Evolutionary conservation across 2,113 vertebrate genomes (phyloP), one percentile per base, ranked within the genome.

Genomic region (Sinocyclocheilus grahami): DNA sequence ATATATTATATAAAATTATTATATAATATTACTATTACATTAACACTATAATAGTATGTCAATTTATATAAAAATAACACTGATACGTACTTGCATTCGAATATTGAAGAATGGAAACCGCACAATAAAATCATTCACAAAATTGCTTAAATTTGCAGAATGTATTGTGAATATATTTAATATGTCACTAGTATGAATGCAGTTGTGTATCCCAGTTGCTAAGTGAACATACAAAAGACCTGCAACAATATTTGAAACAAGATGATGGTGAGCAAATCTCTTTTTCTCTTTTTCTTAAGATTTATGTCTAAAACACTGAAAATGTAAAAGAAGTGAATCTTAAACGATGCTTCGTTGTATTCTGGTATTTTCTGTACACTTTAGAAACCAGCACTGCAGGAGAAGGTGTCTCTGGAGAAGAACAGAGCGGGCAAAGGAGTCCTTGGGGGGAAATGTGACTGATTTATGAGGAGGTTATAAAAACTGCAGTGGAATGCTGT

Each of bases 401-500:
- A 48, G 46, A 11, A 10, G 42, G 42, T 9, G 42, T 46, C 10
- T 46, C 42, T 46, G 42, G 42, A 33, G 75, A n/a, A 60, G 30
- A 84, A 51, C 22, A 16, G 42, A 67, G 46, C 18, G 51, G 39
- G 71, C 10, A 11, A 51, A 60, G 39, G 18, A 60, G 53, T 55
- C 33, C 72, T 51, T 85, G 72, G 77, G 53, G 55, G 60, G 22
- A 22, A 51, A 77, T 60, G 27, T 37, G 80, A 65, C n/a, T 46
- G 82, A 83, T 84, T 58, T 85, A 62, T 62, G 84, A 75, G 62
- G 11, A 33, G 67, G 55, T 75, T 62, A 67, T 80, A 60, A 72
- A 78, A 71, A 72, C 60, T 30, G 65, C 53, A 48, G 86, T 20
- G 78, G 83, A 78, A 71, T 48, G 65, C 76, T 63, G 76, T 7